Evolutionary conservation across 53 echinoderm and acorn worm genomes (phyloP).

Genomic region (Holothuria leucospilota): DNA sequence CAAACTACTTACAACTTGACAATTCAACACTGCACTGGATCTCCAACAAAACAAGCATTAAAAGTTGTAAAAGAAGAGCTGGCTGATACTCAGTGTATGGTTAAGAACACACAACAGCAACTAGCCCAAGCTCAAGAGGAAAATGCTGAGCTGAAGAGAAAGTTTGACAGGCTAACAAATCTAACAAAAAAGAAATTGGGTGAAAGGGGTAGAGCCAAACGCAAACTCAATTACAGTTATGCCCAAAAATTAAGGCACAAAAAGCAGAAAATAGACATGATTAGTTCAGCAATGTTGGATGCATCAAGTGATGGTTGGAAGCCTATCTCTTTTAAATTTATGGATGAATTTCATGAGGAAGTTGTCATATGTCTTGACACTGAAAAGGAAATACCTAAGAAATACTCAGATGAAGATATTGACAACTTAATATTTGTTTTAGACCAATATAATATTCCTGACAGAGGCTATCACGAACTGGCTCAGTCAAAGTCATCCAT

Average conservation of each 20-base stretch:
- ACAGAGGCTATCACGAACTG: too few relatives aligned
- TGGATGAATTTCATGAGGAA: too few relatives aligned
- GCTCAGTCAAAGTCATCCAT: too few relatives aligned
- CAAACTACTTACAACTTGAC: too few relatives aligned
- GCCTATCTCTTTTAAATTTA: conserved; percentile 35
- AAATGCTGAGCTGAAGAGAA: conserved; percentile 23
- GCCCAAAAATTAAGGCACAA: conserved; percentile 26
- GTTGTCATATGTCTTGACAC: too few relatives aligned
- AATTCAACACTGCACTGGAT: too few relatives aligned
- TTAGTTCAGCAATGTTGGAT: conserved; percentile 8
- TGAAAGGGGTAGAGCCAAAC: conserved; percentile 23
- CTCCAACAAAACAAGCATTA: too few relatives aligned
- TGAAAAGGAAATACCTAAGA: conserved; percentile 16
- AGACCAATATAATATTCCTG: too few relatives aligned
- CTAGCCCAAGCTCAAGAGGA: background rate
- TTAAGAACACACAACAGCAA: too few relatives aligned
- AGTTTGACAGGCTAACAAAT: conserved; percentile 37
- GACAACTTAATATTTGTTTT: too few relatives aligned
- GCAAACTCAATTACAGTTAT: conserved; percentile 29
- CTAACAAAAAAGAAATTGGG: conserved; percentile 25
- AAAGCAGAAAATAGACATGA: conserved; percentile 8
- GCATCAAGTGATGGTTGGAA: conserved; percentile 36
- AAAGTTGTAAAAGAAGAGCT: too few relatives aligned
- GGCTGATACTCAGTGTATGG: too few relatives aligned
- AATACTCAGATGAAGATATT: conserved; percentile 39